Percentiles rank a stretch among this genome's conserved stretches.
phyloP scores from a whole-genome alignment of 1,140 invertebrate genomes.

The Caenorhabditis brenneri region DNA sequence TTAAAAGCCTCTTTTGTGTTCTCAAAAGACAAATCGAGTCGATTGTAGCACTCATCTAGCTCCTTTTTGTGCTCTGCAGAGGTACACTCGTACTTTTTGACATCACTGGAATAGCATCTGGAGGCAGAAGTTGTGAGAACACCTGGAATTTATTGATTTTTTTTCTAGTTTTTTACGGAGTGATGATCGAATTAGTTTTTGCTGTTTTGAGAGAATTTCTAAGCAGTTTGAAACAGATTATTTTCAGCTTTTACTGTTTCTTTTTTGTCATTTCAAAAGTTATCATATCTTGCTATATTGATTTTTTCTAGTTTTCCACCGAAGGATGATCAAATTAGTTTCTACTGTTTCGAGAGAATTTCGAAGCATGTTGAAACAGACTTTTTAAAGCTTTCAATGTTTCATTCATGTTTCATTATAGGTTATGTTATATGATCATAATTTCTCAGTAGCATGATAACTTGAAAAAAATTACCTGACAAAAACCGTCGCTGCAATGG shows the following conservation, averaged over 20 bases:
- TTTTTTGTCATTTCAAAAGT: too few relatives aligned
- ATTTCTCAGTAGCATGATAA: too few relatives aligned
- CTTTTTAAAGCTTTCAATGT: too few relatives aligned
- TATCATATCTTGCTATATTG: too few relatives aligned
- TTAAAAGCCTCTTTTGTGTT: conserved; percentile 74
- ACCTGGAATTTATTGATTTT: neutral
- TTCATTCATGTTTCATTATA: too few relatives aligned
- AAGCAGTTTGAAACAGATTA: neutral
- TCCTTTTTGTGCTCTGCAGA: conserved; percentile 53
- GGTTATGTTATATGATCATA: too few relatives aligned
- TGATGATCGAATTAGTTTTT: neutral
- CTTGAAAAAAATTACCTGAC: neutral
- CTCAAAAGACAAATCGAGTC: conserved; percentile 83
- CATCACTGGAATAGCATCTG: conserved; percentile 1
- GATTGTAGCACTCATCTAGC: conserved; percentile 74
- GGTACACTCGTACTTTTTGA: neutral
- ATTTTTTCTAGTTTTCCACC: too few relatives aligned
- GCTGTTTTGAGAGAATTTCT: neutral
- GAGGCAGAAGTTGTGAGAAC: neutral
- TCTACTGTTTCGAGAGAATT: too few relatives aligned
- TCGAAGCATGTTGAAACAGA: too few relatives aligned
- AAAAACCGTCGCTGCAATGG: conserved; percentile 24
- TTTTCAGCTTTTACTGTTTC: too few relatives aligned
- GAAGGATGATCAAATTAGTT: too few relatives aligned
- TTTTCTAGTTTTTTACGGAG: too few relatives aligned